phyloP scores from a whole-genome alignment of 2,113 vertebrate genomes.

The Pangasianodon hypophthalmus region DNA sequence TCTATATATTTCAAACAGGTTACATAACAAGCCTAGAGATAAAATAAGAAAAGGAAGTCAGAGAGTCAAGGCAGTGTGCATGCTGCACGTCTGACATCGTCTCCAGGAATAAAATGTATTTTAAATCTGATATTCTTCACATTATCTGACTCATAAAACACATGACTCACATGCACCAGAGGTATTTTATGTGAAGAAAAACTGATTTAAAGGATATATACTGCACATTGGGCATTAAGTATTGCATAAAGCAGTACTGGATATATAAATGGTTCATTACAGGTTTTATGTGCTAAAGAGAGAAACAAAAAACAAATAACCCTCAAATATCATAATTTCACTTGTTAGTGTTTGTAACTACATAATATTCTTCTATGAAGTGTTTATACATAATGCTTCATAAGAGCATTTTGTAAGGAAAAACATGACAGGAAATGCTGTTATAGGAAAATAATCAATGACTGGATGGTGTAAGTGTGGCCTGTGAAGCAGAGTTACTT shows the following conservation, averaged over 20 bases:
- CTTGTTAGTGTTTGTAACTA: neutral
- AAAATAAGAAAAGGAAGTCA: conserved; percentile 25
- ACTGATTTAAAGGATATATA: neutral
- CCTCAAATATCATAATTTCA: neutral
- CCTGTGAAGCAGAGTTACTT: neutral
- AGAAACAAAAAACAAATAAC: neutral
- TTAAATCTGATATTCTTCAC: neutral
- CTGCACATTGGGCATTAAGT: neutral
- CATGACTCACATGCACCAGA: neutral
- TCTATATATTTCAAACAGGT: conserved; percentile 8
- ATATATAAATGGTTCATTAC: neutral
- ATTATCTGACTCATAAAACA: neutral
- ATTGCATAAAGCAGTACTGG: neutral
- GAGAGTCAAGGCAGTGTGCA: neutral
- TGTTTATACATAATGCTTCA: neutral
- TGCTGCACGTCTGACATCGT: neutral
- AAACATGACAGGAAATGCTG: neutral
- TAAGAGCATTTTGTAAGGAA: neutral
- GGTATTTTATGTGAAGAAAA: neutral
- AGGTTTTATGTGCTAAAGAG: neutral
- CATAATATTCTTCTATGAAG: neutral
- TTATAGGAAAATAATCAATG: neutral
- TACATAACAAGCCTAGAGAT: neutral
- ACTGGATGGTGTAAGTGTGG: neutral
- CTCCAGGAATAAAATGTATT: conserved; percentile 9